These are phyloP conservation scores for Syngnathus scovelli DNA, from an alignment of 2,113 vertebrate genomes.

Conservation along the genomic window DNA sequence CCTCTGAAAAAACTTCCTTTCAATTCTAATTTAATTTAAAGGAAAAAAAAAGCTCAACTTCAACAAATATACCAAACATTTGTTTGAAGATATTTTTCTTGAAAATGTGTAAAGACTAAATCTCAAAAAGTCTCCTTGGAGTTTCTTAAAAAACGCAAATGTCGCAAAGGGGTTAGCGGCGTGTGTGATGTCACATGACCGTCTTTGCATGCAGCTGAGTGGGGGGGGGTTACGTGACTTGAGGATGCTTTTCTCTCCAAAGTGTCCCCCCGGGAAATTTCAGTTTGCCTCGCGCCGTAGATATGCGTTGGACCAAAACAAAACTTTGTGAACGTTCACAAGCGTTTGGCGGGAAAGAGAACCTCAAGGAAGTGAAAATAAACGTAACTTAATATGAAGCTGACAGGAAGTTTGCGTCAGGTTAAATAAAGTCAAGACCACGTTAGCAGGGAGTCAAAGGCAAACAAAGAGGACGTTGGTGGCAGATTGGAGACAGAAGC, in stretches of 20 bases:
- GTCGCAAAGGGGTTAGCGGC: background rate
- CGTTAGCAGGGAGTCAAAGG: background rate
- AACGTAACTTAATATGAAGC: background rate
- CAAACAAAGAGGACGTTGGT: background rate
- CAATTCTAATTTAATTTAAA: no score
- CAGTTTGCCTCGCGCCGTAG: background rate
- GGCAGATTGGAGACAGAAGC: conserved; percentile 40
- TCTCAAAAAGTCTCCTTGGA: background rate
- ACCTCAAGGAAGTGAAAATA: background rate
- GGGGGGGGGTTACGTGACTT: background rate
- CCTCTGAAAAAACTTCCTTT: no score
- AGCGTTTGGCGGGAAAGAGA: background rate
- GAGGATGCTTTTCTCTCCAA: conserved; percentile 2
- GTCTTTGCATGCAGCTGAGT: background rate
- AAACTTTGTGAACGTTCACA: background rate
- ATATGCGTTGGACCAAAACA: background rate
- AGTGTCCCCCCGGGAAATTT: background rate
- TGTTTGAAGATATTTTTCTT: no score
- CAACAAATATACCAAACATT: no score
- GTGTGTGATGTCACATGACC: background rate
- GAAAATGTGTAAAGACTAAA: no score
- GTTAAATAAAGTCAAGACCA: background rate
- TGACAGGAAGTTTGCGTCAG: background rate
- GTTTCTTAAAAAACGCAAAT: background rate
- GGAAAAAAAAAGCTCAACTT: no score